Conservation (phyloP, 2,888 invertebrate species). For the Adela reaumurella region DNA sequence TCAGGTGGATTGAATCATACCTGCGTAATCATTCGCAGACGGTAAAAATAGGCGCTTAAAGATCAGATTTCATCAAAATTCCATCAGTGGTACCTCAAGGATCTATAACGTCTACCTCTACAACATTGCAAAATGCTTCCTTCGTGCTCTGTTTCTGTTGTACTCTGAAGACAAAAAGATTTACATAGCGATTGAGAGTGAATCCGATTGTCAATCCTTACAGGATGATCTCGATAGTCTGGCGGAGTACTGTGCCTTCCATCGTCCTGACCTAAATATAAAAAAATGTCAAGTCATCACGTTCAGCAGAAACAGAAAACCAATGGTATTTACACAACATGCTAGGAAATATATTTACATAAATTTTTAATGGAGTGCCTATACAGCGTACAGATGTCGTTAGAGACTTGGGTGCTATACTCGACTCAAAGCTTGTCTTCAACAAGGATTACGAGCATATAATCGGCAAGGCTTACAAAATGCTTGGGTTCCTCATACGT, state of each 20-base stretch:
- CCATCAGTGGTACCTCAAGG: not conserved
- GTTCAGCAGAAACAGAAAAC: not conserved
- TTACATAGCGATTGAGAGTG: not conserved
- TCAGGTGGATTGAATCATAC: not conserved
- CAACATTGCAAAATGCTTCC: not conserved
- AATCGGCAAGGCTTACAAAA: not conserved
- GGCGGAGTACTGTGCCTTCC: not conserved
- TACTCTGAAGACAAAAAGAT: conserved; percentile 2
- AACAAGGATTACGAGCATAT: not conserved
- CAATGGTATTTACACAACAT: not conserved
- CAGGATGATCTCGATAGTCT: not conserved
- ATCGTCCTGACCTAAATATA: not conserved
- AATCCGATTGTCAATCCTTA: not conserved
- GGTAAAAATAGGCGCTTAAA: not conserved
- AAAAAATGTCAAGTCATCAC: not conserved
- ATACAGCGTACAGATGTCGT: not conserved
- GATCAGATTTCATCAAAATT: not conserved
- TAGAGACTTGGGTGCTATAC: not conserved
- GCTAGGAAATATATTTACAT: no score
- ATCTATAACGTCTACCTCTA: not conserved
- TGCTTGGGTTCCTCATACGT: not conserved
- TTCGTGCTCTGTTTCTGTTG: not conserved
- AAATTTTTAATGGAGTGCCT: not conserved
- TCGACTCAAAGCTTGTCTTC: not conserved
- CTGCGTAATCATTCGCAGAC: not conserved